These are phyloP conservation scores for Zalophus californianus DNA, from an alignment of 2,797 vertebrate genomes.

Conservation along the genomic window DNA sequence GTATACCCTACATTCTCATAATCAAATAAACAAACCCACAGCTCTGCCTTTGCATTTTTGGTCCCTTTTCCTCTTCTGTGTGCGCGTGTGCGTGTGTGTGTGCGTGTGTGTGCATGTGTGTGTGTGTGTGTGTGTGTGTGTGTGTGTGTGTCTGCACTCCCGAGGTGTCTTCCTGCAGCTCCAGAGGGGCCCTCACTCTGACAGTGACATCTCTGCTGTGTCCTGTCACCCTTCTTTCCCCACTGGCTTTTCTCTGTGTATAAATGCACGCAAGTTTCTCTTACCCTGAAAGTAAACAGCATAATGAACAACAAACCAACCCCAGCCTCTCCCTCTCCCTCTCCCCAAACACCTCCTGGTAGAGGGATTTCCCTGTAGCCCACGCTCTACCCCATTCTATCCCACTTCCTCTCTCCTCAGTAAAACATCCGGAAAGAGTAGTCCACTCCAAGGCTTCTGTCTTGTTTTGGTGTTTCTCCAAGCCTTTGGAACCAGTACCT, in stretches of 20 bases:
- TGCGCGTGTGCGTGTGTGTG: too few relatives aligned
- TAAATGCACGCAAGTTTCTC: neutral
- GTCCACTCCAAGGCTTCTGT: neutral
- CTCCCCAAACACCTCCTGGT: neutral
- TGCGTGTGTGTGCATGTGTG: too few relatives aligned
- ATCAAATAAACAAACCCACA: neutral
- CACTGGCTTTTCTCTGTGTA: neutral
- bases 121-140: too few relatives aligned
- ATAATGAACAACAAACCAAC: neutral
- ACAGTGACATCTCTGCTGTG: neutral
- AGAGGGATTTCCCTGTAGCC: neutral
- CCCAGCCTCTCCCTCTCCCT: neutral
- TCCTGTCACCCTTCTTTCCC: neutral
- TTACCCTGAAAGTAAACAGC: neutral
- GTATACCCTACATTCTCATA: neutral
- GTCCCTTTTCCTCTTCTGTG: neutral
- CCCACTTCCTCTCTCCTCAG: neutral
- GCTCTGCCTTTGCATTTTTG: neutral
- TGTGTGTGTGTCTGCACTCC: neutral
- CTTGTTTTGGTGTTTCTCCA: neutral
- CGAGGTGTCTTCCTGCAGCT: neutral
- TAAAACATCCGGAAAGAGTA: neutral
- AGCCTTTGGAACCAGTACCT: neutral
- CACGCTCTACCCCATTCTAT: fast-evolving
- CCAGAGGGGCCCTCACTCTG: neutral